Percentiles rank a stretch among this genome's conserved stretches.
These are phyloP conservation scores for Lasius fuliginosus DNA, from an alignment of 2,888 invertebrate species.

Conservation along the genomic window DNA sequence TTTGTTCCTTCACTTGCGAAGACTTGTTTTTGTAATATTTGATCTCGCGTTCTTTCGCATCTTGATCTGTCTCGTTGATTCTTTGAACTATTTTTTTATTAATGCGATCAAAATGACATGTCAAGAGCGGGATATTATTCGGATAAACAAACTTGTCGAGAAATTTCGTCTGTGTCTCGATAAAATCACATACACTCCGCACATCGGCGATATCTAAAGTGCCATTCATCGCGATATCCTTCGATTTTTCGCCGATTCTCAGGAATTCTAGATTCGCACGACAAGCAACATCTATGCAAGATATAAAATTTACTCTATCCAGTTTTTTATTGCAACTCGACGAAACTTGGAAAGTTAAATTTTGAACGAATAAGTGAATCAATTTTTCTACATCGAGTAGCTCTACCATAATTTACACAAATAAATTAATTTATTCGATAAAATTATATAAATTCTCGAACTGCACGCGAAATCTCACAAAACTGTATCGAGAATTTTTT, in stretches of 20 bases:
- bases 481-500: not conserved
- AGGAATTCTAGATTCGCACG: not conserved
- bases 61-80: not conserved
- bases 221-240: no score
- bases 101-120: not conserved
- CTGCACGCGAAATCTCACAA: not conserved
- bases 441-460: not conserved
- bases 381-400: not conserved
- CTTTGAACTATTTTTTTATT: not conserved
- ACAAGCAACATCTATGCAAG: not conserved
- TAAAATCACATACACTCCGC: not conserved
- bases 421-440: not conserved
- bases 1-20: not conserved
- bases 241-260: not conserved
- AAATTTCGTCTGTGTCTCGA: not conserved
- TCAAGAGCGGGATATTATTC: not conserved
- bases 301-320: not conserved
- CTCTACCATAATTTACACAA: not conserved
- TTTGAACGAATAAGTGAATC: not conserved
- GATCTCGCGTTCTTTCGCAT: not conserved
- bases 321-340: not conserved
- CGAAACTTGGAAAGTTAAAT: not conserved
- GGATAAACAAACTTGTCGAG: not conserved
- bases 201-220: not conserved
- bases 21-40: not conserved